Evolutionary conservation across 1,140 invertebrate species (phyloP).

Genomic region (Augochlora pura): DNA sequence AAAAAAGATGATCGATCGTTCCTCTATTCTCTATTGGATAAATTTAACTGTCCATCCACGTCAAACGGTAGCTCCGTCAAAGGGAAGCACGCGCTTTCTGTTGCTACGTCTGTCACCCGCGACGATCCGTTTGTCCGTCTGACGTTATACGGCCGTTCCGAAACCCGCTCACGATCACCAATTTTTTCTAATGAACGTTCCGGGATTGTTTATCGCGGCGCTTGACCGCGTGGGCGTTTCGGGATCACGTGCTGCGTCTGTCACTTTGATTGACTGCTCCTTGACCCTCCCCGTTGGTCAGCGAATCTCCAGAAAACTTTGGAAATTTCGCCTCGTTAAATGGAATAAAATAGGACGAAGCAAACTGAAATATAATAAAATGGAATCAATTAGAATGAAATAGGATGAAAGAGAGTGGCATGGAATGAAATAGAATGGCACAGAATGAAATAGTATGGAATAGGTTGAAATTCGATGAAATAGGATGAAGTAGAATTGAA

Average conservation of each 20-base stretch:
- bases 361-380: too few relatives aligned
- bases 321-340: too few relatives aligned
- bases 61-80: constrained; percentile 63
- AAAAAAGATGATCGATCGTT: constrained; percentile 59
- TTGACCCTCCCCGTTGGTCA: background rate
- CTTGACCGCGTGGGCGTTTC: background rate
- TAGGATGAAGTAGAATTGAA: too few relatives aligned
- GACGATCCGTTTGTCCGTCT: constrained; percentile 54
- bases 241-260: background rate
- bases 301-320: too few relatives aligned
- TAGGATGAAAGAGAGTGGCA: too few relatives aligned
- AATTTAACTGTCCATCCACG: constrained; percentile 68
- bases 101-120: constrained; percentile 55
- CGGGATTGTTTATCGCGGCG: constrained; percentile 14
- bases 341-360: too few relatives aligned
- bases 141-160: constrained; percentile 52
- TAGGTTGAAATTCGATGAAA: too few relatives aligned
- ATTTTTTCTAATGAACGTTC: background rate
- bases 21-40: constrained; percentile 62
- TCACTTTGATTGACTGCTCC: background rate
- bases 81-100: constrained; percentile 60
- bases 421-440: too few relatives aligned
- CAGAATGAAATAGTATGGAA: too few relatives aligned
- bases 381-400: too few relatives aligned
- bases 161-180: background rate